A percentile compares a stretch with the other conserved stretches of the same genome.
phyloP scores from a whole-genome alignment of 2,113 vertebrate genomes.

The Toxostoma redivivum region DNA sequence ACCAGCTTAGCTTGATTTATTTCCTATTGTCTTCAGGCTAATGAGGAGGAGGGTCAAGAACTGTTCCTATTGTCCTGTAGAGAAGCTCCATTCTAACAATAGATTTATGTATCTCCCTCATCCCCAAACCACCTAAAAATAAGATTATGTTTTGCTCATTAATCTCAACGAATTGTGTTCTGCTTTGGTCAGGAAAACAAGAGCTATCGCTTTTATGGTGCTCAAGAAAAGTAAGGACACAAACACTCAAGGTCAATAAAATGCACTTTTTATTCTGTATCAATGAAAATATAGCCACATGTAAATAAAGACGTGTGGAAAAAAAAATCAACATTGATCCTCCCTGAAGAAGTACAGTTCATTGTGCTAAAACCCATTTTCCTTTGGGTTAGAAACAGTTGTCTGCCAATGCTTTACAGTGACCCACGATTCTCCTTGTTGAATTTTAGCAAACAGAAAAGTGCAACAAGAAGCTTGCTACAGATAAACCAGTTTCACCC shows the following conservation, averaged over 20 bases:
- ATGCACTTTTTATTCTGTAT: conserved; percentile 79
- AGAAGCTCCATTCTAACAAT: background rate
- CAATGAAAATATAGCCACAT: conserved; percentile 81
- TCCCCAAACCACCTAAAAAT: background rate
- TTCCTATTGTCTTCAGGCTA: background rate
- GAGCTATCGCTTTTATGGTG: background rate
- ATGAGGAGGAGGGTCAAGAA: background rate
- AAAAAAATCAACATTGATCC: conserved; percentile 65
- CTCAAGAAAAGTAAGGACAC: background rate
- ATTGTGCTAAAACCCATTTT: conserved; percentile 79
- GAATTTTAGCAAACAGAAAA: conserved; percentile 52
- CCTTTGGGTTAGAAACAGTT: conserved; percentile 71
- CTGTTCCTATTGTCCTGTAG: background rate
- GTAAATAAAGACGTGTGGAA: conserved; percentile 73
- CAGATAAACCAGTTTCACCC: background rate
- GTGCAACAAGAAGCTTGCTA: conserved; percentile 48
- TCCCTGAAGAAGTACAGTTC: conserved; percentile 79
- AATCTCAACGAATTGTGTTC: background rate
- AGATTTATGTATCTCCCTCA: background rate
- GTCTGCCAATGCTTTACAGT: conserved; percentile 68
- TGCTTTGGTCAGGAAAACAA: background rate
- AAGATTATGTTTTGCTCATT: background rate
- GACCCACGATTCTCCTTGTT: conserved; percentile 32
- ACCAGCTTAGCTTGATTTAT: conserved; percentile 8
- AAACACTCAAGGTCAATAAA: conserved; percentile 68